Evolutionary conservation across 2,797 vertebrate species (phyloP).

Genomic region (Zenarchopterus dispar): DNA sequence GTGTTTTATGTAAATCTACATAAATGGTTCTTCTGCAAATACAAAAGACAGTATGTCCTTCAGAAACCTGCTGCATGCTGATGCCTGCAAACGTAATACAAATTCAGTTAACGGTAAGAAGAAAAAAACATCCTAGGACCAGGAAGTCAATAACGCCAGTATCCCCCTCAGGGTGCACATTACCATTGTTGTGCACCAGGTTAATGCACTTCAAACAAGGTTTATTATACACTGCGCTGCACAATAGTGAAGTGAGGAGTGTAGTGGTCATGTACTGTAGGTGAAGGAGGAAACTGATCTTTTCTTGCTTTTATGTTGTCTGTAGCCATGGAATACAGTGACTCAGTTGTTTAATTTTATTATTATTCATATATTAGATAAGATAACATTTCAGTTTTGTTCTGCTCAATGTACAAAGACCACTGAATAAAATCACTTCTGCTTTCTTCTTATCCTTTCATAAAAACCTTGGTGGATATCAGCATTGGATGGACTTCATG

Average conservation of each 20-base stretch:
- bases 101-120: slow-evolving; percentile 73
- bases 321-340: slow-evolving; percentile 14
- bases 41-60: slow-evolving; percentile 18
- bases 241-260: slow-evolving; percentile 71
- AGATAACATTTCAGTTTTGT: background rate
- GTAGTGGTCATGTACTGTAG: slow-evolving; percentile 45
- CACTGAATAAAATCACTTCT: too few relatives aligned
- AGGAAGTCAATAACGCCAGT: slow-evolving; percentile 81
- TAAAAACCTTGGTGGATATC: too few relatives aligned
- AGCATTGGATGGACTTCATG: too few relatives aligned
- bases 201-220: slow-evolving; percentile 84
- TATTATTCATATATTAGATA: background rate
- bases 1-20: too few relatives aligned
- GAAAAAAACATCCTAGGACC: slow-evolving; percentile 76
- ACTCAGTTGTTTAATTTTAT: slow-evolving; percentile 15
- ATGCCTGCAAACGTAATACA: slow-evolving; percentile 68
- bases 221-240: slow-evolving; percentile 79
- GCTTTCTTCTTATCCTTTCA: too few relatives aligned
- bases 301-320: slow-evolving; percentile 28
- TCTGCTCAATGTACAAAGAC: too few relatives aligned
- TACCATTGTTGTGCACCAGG: slow-evolving; percentile 82
- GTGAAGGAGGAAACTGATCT: slow-evolving; percentile 39
- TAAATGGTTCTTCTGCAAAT: too few relatives aligned
- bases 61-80: slow-evolving; percentile 68
- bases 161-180: slow-evolving; percentile 78